Evolutionary conservation across 2,888 invertebrate genomes (phyloP).

Genomic region (Dorcus parallelipipedus): DNA sequence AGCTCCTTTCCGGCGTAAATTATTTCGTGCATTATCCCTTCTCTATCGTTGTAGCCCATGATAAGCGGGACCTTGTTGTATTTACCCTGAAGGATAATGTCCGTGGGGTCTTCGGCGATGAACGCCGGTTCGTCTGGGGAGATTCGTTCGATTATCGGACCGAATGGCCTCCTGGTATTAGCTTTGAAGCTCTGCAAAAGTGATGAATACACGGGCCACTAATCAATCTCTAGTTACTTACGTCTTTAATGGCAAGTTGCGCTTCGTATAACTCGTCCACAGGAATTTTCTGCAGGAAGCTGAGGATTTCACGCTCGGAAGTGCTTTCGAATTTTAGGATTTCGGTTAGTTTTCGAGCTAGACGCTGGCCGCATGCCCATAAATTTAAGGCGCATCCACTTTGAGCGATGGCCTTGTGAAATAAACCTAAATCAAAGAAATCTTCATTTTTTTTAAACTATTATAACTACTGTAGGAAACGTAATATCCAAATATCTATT

Average conservation of each 20-base stretch:
- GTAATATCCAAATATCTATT: no score
- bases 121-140: constrained; percentile 27
- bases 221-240: not conserved
- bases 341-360: not conserved
- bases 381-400: constrained; percentile 15
- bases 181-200: constrained; percentile 9
- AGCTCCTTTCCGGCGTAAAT: constrained; percentile 10
- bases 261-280: constrained; percentile 11
- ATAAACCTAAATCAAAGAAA: constrained; percentile 8
- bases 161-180: constrained; percentile 9
- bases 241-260: constrained; percentile 12
- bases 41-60: constrained; percentile 32
- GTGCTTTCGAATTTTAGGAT: constrained; percentile 1
- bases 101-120: constrained; percentile 30
- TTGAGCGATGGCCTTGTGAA: constrained; percentile 24
- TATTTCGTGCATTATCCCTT: constrained; percentile 32
- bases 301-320: constrained; percentile 7
- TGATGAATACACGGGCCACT: not conserved
- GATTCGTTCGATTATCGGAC: constrained; percentile 24
- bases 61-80: constrained; percentile 35
- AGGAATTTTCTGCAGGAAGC: constrained; percentile 11
- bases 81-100: constrained; percentile 27
- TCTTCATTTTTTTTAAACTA: no score
- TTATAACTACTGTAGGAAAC: no score
- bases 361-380: constrained; percentile 3